A percentile compares a stretch with the other conserved stretches of the same genome.
Evolutionary conservation across 2,113 vertebrate genomes (phyloP).

Genomic region (Micronycteris hirsuta): DNA sequence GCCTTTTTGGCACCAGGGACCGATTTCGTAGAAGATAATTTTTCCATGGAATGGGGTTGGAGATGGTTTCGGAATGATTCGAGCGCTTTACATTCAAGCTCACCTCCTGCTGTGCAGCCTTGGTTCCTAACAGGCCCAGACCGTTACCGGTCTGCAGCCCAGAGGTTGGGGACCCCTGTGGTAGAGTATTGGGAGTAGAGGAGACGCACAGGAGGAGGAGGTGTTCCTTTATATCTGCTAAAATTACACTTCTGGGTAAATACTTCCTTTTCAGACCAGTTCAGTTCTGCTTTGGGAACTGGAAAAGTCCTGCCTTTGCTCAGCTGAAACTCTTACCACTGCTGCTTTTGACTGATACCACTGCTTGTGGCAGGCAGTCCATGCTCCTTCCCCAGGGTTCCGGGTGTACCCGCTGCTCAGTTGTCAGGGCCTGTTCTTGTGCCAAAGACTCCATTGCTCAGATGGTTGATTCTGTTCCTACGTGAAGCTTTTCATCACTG

Average conservation of each 20-base stretch:
- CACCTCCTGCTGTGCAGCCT: too few species aligned
- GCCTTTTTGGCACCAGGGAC: too few species aligned
- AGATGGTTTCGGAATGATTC: too few species aligned
- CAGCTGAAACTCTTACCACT: neutral
- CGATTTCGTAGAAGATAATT: too few species aligned
- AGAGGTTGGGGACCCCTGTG: too few species aligned
- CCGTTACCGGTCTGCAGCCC: too few species aligned
- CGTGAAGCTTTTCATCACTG: neutral
- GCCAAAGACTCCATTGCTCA: neutral
- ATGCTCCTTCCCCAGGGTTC: neutral
- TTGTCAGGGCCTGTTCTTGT: neutral
- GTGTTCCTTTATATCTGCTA: neutral
- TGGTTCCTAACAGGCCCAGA: too few species aligned
- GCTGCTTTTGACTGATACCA: neutral
- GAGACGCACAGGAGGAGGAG: neutral
- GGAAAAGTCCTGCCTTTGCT: neutral
- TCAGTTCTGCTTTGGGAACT: neutral
- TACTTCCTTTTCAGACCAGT: neutral
- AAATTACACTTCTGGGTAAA: neutral
- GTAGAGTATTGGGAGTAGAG: neutral
- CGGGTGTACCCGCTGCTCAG: neutral
- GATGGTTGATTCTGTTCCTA: neutral
- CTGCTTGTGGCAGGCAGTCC: neutral
- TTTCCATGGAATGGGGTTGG: too few species aligned
- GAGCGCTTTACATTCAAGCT: too few species aligned